phyloP scores from a whole-genome alignment of 2,888 invertebrate genomes.

The Drosophila longiperda region DNA sequence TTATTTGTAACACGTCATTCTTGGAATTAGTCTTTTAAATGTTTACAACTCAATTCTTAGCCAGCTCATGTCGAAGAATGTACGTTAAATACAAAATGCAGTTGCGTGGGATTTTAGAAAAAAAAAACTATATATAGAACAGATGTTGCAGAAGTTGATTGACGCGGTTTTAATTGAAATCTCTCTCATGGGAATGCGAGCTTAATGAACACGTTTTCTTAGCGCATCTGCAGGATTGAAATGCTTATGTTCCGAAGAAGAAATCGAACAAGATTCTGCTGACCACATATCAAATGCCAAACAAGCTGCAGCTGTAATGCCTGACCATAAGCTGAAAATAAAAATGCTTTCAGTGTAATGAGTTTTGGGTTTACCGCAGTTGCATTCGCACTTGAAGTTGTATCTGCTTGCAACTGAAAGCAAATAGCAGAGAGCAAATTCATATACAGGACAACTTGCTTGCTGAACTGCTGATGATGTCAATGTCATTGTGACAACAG shows the following conservation, averaged over 20 bases:
- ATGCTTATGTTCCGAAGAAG: conserved; percentile 8
- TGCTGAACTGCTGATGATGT: conserved; percentile 56
- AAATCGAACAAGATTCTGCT: conserved; percentile 24
- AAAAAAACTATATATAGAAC: background rate
- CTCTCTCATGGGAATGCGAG: background rate
- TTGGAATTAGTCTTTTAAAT: background rate
- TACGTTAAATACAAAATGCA: background rate
- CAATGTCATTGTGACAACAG: conserved; percentile 64
- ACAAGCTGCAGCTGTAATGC: conserved; percentile 29
- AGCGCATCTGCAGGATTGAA: conserved; percentile 15
- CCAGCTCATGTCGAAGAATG: background rate
- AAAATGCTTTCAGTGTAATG: conserved; percentile 74
- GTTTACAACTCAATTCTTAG: background rate
- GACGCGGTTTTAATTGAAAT: conserved; percentile 50
- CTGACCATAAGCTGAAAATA: conserved; percentile 47
- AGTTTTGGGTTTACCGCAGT: conserved; percentile 52
- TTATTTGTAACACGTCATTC: too few species aligned
- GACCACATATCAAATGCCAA: conserved; percentile 30
- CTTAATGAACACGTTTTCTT: conserved; percentile 20
- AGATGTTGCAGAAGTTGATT: conserved; percentile 29
- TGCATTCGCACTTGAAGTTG: conserved; percentile 1
- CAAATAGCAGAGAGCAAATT: conserved; percentile 54
- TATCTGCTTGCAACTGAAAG: conserved; percentile 17
- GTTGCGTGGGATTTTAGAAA: background rate
- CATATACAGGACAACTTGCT: conserved; percentile 47